These are phyloP conservation scores for Polyergus mexicanus DNA, from an alignment of 1,140 invertebrate species.

Conservation along the genomic window DNA sequence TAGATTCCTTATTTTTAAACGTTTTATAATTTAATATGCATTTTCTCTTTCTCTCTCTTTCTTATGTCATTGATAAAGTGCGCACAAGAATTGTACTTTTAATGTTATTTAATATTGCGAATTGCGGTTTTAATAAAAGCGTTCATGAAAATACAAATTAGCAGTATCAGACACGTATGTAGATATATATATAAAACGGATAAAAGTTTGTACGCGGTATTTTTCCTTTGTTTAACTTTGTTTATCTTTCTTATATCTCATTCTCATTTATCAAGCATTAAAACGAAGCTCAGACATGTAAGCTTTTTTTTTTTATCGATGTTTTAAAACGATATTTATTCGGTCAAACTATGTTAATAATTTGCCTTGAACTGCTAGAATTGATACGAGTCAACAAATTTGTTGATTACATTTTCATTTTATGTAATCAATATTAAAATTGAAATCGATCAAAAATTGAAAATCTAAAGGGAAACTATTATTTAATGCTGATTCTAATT, in stretches of 20 bases:
- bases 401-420: neutral
- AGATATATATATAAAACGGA: neutral
- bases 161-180: too few species aligned
- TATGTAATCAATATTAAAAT: neutral
- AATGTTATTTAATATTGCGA: neutral
- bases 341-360: neutral
- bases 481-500: neutral
- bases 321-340: neutral
- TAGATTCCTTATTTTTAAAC: too few species aligned
- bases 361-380: neutral
- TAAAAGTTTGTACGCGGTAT: neutral
- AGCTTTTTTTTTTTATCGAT: neutral
- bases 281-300: neutral
- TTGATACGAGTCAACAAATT: neutral
- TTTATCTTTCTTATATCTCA: neutral
- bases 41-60: neutral
- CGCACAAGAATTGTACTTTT: neutral
- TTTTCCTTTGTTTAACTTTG: neutral
- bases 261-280: neutral
- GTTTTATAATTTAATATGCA: neutral
- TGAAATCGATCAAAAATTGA: too few species aligned
- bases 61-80: slow-evolving; percentile 7
- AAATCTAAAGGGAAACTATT: too few species aligned
- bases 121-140: neutral
- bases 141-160: too few species aligned